phyloP scores from a whole-genome alignment of 1,140 invertebrate species.

The Anastatus disparis region DNA sequence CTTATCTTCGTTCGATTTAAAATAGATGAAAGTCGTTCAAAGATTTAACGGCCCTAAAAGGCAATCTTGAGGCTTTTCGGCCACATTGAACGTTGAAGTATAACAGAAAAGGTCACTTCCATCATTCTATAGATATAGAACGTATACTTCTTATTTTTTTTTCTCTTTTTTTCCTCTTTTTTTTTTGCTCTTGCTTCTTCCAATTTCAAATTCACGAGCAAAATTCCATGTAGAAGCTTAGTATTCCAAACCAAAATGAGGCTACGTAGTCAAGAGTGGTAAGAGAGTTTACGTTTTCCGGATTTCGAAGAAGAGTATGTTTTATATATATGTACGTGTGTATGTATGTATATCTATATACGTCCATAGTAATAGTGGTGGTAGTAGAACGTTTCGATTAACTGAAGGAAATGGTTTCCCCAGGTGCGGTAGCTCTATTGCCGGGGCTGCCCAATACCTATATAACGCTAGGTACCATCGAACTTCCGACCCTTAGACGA shows the following conservation, averaged over 20 bases:
- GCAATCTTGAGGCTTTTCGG: slow-evolving; percentile 14
- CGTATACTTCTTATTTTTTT: too few species aligned
- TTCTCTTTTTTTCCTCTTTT: too few species aligned
- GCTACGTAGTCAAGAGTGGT: neutral
- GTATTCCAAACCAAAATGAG: slow-evolving; percentile 22
- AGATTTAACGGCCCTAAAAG: slow-evolving; percentile 28
- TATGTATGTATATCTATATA: too few species aligned
- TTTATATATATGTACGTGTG: too few species aligned
- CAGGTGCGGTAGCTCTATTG: slow-evolving; percentile 55
- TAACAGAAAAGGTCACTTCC: neutral
- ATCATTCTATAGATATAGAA: neutral
- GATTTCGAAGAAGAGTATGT: slow-evolving; percentile 10
- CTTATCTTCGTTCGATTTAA: slow-evolving; percentile 19
- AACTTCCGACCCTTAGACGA: slow-evolving; percentile 48
- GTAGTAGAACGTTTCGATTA: slow-evolving; percentile 60
- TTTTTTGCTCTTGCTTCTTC: too few species aligned
- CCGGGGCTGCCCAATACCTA: slow-evolving; percentile 33
- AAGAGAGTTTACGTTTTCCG: slow-evolving; percentile 33
- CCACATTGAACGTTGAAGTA: neutral
- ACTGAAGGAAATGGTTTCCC: slow-evolving; percentile 55
- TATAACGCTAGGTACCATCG: slow-evolving; percentile 46
- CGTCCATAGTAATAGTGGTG: too few species aligned
- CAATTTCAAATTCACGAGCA: slow-evolving; percentile 32
- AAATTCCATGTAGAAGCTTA: slow-evolving; percentile 10
- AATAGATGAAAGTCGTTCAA: slow-evolving; percentile 13